Conservation (phyloP, 2,797 vertebrate species). For the Siniperca obscura region DNA sequence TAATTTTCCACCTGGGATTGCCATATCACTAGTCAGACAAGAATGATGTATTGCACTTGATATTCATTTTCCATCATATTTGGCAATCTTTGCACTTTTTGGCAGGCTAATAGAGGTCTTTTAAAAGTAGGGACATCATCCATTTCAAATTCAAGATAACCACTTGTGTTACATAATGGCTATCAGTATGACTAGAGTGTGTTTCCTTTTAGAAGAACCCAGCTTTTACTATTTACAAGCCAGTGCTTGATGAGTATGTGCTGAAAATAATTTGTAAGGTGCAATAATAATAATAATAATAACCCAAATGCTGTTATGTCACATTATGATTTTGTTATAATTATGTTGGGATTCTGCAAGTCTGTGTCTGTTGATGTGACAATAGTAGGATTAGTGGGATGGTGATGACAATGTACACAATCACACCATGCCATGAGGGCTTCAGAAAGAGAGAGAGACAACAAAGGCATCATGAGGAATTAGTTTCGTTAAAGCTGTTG, state of each 20-base stretch:
- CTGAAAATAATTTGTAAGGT: conserved; percentile 22
- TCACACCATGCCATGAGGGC: conserved; percentile 29
- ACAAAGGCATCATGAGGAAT: neutral
- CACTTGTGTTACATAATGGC: conserved; percentile 61
- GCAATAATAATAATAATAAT: neutral
- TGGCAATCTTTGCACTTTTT: conserved; percentile 77
- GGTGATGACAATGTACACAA: conserved; percentile 31
- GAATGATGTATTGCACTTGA: conserved; percentile 86
- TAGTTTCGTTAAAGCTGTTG: conserved; percentile 31
- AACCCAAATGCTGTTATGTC: neutral
- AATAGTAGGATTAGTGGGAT: conserved; percentile 46
- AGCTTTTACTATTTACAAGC: conserved; percentile 30
- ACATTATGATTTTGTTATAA: conserved; percentile 27
- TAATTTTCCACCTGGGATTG: conserved; percentile 81
- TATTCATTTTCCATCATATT: conserved; percentile 84
- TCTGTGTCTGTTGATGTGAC: conserved; percentile 26
- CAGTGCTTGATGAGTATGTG: conserved; percentile 5
- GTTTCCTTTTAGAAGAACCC: conserved; percentile 18
- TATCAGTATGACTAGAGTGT: conserved; percentile 36
- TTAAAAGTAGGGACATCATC: conserved; percentile 71
- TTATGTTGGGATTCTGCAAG: conserved; percentile 14
- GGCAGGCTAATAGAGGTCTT: conserved; percentile 78
- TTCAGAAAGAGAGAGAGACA: neutral
- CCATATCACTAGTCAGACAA: conserved; percentile 81
- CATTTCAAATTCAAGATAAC: conserved; percentile 74